phyloP scores from a whole-genome alignment of 2,888 invertebrate species.

The Andricus curvator region DNA sequence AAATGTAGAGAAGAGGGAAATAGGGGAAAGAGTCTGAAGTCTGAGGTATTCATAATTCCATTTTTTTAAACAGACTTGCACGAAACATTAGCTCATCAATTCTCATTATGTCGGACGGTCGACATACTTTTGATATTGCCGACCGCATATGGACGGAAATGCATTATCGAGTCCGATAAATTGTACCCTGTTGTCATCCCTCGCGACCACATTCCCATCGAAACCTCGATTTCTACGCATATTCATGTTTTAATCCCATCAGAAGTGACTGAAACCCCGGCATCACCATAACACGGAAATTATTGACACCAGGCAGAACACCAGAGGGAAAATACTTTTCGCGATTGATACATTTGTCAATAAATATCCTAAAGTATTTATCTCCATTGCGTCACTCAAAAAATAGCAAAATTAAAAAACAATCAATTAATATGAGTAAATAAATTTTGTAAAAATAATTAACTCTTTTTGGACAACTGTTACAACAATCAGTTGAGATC shows the following conservation, averaged over 20 bases:
- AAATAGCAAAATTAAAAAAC: background rate
- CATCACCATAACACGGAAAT: constrained; percentile 29
- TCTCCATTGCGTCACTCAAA: no score
- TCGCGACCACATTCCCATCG: background rate
- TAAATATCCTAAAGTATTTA: no score
- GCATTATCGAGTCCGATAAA: constrained; percentile 23
- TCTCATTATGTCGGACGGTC: constrained; percentile 24
- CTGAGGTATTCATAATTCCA: background rate
- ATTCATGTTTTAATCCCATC: constrained; percentile 29
- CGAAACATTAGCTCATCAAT: constrained; percentile 10
- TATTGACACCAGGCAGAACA: constrained; percentile 23
- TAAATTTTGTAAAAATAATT: no score
- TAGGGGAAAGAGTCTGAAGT: no score
- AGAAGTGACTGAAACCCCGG: constrained; percentile 4
- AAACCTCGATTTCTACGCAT: constrained; percentile 12
- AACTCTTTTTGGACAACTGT: no score
- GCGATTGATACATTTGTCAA: constrained; percentile 20
- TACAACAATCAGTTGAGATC: no score
- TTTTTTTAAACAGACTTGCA: background rate
- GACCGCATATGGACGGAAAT: constrained; percentile 34
- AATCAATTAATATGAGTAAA: no score
- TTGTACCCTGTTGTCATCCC: constrained; percentile 31
- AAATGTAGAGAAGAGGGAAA: no score
- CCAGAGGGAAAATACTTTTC: constrained; percentile 5
- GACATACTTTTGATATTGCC: constrained; percentile 34